A percentile compares a stretch with the other conserved stretches of the same genome.
phyloP scores from a whole-genome alignment of 1,140 invertebrate species.

The Globodera ellingtonae region DNA sequence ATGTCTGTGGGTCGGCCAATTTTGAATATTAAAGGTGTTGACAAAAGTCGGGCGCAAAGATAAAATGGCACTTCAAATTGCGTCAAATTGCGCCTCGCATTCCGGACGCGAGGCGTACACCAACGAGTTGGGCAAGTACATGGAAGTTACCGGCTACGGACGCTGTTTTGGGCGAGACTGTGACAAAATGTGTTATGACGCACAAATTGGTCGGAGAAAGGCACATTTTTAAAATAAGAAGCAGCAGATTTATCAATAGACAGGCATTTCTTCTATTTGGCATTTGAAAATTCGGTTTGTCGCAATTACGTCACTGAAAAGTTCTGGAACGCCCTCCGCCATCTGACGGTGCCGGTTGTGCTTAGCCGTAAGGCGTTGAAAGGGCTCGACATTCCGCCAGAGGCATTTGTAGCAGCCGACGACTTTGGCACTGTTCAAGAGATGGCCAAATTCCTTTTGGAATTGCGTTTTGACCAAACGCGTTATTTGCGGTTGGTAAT shows the following conservation, averaged over 20 bases:
- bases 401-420: constrained; percentile 39
- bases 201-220: constrained; percentile 3
- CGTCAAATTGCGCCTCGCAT: constrained; percentile 23
- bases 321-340: constrained; percentile 40
- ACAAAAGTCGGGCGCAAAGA: constrained; percentile 22
- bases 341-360: constrained; percentile 31
- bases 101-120: constrained; percentile 26
- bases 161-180: constrained; percentile 14
- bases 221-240: neutral
- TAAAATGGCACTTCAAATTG: constrained; percentile 22
- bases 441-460: constrained; percentile 9
- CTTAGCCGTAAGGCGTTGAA: constrained; percentile 20
- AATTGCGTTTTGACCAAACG: constrained; percentile 12
- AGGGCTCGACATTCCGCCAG: constrained; percentile 27
- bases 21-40: constrained; percentile 3
- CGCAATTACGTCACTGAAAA: constrained; percentile 66
- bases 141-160: constrained; percentile 18
- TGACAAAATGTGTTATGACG: constrained; percentile 17
- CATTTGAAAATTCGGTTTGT: constrained; percentile 66
- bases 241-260: constrained; percentile 21
- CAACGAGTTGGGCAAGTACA: constrained; percentile 13
- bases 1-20: neutral
- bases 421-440: constrained; percentile 30
- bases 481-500: constrained; percentile 25
- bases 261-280: constrained; percentile 58